Evolutionary conservation across 2,888 invertebrate species (phyloP).

Genomic region (Rotaria macrura): DNA sequence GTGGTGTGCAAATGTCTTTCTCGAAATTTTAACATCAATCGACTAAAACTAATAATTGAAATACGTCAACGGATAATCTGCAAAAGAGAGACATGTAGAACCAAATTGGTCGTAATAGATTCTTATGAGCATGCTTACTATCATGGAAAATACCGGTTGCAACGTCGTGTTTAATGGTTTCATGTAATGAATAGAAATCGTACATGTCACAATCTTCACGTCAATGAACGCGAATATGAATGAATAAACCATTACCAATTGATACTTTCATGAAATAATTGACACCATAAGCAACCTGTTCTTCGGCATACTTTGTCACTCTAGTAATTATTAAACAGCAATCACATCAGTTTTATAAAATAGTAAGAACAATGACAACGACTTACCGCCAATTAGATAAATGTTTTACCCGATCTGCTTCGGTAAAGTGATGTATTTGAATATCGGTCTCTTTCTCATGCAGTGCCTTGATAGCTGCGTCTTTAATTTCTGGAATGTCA

Average conservation of each 20-base stretch:
- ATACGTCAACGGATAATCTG: too few species aligned
- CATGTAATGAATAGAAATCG: neutral
- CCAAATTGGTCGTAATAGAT: too few species aligned
- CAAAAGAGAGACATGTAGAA: too few species aligned
- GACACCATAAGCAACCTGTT: neutral
- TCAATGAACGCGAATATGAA: neutral
- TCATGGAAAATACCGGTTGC: neutral
- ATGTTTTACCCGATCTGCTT: neutral
- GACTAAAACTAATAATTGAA: too few species aligned
- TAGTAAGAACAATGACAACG: too few species aligned
- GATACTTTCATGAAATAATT: neutral
- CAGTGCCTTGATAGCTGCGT: neutral
- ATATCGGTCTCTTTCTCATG: neutral
- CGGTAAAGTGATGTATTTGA: neutral
- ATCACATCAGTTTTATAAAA: too few species aligned
- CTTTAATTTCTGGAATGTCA: neutral
- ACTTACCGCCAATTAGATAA: neutral
- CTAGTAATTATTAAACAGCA: neutral
- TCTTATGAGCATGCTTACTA: neutral
- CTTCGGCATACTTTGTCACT: neutral
- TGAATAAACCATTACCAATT: neutral
- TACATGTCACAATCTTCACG: neutral
- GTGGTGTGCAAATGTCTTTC: too few species aligned
- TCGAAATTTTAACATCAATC: too few species aligned
- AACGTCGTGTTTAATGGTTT: neutral